Evolutionary conservation across 30 jellyfish, hydroid and myxozoan genomes (phyloP).

Genomic region (Pseudorhiza aurosa): DNA sequence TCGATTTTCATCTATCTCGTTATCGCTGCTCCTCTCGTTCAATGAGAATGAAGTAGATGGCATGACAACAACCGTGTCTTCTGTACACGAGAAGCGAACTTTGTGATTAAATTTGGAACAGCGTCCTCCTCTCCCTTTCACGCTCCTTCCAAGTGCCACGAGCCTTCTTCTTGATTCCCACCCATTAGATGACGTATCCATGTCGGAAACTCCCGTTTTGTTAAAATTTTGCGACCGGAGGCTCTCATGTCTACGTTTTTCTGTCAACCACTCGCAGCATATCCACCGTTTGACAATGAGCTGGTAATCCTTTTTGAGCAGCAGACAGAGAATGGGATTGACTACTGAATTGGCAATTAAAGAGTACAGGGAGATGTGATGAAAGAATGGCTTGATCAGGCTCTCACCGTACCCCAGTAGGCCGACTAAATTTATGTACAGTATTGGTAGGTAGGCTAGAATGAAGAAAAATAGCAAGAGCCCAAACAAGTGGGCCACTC

Average conservation of each 20-base stretch:
- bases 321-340: conserved; percentile 89
- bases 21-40: background rate
- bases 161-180: conserved; percentile 1
- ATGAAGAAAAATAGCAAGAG: conserved; percentile 81
- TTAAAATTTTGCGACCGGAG: conserved; percentile 36
- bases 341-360: conserved; percentile 73
- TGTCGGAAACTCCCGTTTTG: conserved; percentile 21
- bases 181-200: conserved; percentile 8
- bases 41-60: background rate
- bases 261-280: conserved; percentile 30
- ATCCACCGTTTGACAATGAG: conserved; percentile 46
- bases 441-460: conserved; percentile 85
- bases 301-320: conserved; percentile 78
- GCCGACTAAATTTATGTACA: conserved; percentile 67
- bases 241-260: conserved; percentile 21
- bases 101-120: background rate
- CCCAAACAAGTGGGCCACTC: conserved; percentile 85
- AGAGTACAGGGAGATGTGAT: conserved; percentile 28
- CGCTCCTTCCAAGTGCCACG: no score
- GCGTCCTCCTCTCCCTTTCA: no score
- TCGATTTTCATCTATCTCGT: background rate
- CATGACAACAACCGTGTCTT: background rate
- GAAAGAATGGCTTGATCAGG: conserved; percentile 34
- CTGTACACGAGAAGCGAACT: conserved; percentile 6
- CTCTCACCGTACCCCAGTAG: conserved; percentile 23